These are phyloP conservation scores for Dryobates pubescens DNA, from an alignment of 2,797 vertebrate species.

Conservation along the genomic window DNA sequence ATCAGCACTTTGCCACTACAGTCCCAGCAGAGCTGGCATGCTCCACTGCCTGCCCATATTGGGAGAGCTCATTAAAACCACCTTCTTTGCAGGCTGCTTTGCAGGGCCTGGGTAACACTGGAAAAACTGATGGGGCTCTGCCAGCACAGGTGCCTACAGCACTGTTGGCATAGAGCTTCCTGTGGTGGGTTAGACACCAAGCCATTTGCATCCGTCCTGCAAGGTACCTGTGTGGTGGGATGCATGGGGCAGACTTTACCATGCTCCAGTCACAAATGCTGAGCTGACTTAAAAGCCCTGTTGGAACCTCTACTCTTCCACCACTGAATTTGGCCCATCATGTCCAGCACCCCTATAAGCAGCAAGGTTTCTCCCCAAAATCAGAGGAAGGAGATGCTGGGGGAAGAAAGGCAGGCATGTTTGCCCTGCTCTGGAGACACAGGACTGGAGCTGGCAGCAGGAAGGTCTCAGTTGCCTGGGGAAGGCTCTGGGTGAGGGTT, in stretches of 20 bases:
- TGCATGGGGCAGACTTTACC: background rate
- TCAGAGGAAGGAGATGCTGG: background rate
- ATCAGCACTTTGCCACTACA: constrained; percentile 46
- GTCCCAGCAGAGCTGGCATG: background rate
- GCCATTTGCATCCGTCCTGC: background rate
- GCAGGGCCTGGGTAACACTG: background rate
- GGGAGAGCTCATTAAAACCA: background rate
- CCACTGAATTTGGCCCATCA: background rate
- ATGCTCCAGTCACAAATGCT: background rate
- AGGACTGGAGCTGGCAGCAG: background rate
- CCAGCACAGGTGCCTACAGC: background rate
- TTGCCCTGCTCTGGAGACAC: background rate
- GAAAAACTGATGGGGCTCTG: background rate
- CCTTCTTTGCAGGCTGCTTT: background rate
- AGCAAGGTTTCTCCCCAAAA: rapidly evolving
- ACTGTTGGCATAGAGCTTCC: background rate
- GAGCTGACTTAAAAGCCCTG: background rate
- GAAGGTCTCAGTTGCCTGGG: background rate
- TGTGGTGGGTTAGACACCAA: background rate
- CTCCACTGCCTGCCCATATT: background rate
- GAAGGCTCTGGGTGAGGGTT: background rate
- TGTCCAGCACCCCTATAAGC: rapidly evolving
- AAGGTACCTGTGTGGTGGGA: background rate
- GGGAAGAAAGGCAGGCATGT: background rate
- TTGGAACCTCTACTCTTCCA: background rate